phyloP scores from a whole-genome alignment of 2,888 invertebrate genomes.

The Cloeon dipterum region DNA sequence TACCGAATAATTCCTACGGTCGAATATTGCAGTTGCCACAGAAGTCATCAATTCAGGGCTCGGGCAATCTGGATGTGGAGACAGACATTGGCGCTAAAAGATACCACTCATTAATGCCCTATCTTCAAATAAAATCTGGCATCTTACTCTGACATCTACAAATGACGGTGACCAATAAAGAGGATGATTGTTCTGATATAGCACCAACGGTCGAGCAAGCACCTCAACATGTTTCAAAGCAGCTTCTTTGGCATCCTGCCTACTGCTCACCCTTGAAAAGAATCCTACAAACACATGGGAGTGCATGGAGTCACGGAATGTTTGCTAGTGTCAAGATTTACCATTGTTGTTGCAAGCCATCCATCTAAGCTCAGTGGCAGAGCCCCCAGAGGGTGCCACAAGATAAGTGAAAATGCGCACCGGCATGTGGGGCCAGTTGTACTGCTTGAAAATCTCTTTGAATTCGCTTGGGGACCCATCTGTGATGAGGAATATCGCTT shows the following conservation, averaged over 20 bases:
- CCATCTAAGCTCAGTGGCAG: conserved; percentile 64
- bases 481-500: conserved; percentile 92
- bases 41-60: conserved; percentile 65
- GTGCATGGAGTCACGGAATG: not conserved
- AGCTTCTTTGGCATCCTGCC: conserved; percentile 72
- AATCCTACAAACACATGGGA: conserved; percentile 42
- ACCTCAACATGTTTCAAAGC: conserved; percentile 89
- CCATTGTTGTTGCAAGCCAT: conserved; percentile 98
- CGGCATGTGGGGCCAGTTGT: conserved; percentile 85
- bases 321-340: conserved; percentile 15
- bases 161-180: conserved; percentile 90
- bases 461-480: conserved; percentile 63
- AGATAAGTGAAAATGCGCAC: conserved; percentile 92
- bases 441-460: conserved; percentile 42
- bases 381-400: conserved; percentile 78
- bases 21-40: conserved; percentile 84
- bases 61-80: conserved; percentile 2
- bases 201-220: conserved; percentile 85
- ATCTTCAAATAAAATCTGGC: not conserved
- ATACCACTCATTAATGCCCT: not conserved
- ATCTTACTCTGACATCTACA: conserved; percentile 19
- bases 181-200: conserved; percentile 77
- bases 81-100: conserved; percentile 2
- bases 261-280: conserved; percentile 70
- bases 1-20: conserved; percentile 73